These are phyloP conservation scores for Eupeodes corollae DNA, from an alignment of 1,140 invertebrate species.

Conservation along the genomic window DNA sequence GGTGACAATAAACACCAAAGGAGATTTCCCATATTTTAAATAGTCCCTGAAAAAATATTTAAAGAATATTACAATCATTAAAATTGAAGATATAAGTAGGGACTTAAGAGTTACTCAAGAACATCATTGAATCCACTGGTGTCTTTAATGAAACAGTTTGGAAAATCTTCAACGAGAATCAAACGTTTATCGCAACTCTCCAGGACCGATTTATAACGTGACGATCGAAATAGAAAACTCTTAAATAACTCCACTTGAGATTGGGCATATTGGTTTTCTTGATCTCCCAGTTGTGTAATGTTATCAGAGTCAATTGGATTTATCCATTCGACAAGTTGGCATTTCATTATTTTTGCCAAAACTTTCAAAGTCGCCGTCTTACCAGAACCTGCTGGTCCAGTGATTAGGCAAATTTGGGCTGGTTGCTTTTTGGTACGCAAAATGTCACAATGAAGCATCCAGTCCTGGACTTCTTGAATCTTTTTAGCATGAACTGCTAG, in stretches of 20 bases:
- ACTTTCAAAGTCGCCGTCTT: constrained; percentile 53
- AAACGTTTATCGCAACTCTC: constrained; percentile 41
- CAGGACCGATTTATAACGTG: constrained; percentile 54
- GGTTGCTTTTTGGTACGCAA: constrained; percentile 30
- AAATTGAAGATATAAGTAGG: not conserved
- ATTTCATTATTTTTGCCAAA: constrained; percentile 45
- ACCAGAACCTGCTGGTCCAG: constrained; percentile 58
- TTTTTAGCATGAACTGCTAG: constrained; percentile 52
- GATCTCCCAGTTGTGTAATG: constrained; percentile 19
- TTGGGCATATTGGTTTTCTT: constrained; percentile 35
- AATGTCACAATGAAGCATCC: constrained; percentile 37
- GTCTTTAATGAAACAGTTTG: constrained; percentile 53
- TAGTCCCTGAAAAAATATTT: constrained; percentile 46
- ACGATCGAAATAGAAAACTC: constrained; percentile 54
- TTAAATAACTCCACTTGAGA: constrained; percentile 53
- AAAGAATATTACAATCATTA: not conserved
- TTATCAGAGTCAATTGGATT: constrained; percentile 49
- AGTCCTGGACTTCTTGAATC: constrained; percentile 46
- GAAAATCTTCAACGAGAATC: constrained; percentile 61
- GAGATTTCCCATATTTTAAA: constrained; percentile 47
- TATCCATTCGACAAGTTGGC: constrained; percentile 56
- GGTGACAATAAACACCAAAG: constrained; percentile 58
- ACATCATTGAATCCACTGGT: constrained; percentile 48
- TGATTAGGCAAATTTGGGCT: constrained; percentile 49
- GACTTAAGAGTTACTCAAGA: constrained; percentile 45